A percentile compares a stretch with the other conserved stretches of the same genome.
Evolutionary conservation across 2,113 vertebrate genomes (phyloP).

Genomic region (Neotoma lepida): DNA sequence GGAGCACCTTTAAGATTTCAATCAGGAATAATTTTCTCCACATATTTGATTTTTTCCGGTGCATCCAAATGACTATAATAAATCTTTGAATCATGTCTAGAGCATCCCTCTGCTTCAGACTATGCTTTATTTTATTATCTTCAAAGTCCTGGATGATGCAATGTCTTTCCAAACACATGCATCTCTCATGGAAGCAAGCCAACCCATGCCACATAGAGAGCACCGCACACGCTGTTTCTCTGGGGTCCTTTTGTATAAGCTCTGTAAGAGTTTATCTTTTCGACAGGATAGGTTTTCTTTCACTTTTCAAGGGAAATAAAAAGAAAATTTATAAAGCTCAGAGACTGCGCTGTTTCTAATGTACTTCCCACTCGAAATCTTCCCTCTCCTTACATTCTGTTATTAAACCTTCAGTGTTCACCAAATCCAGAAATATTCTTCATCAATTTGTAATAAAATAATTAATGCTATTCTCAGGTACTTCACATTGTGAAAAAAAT

Average conservation of each 20-base stretch:
- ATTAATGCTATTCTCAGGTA: conserved; percentile 6
- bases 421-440: conserved; percentile 23
- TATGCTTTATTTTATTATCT: conserved; percentile 66
- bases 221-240: not conserved
- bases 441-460: not conserved
- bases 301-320: conserved; percentile 10
- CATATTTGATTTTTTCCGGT: conserved; percentile 62
- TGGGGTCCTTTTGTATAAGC: not conserved
- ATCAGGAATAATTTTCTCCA: conserved; percentile 70
- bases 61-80: conserved; percentile 64
- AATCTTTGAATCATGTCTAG: conserved; percentile 56
- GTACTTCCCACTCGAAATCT: not conserved
- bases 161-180: not conserved
- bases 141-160: conserved; percentile 53
- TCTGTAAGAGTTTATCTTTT: not conserved
- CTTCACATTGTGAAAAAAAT: not conserved
- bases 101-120: conserved; percentile 38
- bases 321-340: conserved; percentile 28
- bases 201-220: not conserved
- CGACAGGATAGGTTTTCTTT: not conserved
- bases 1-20: conserved; percentile 69
- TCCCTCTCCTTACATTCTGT: conserved; percentile 19
- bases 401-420: not conserved
- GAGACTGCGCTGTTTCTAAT: not conserved
- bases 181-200: not conserved